Evolutionary conservation across 2,113 vertebrate species (phyloP).

Genomic region (Budorcas taxicolor): DNA sequence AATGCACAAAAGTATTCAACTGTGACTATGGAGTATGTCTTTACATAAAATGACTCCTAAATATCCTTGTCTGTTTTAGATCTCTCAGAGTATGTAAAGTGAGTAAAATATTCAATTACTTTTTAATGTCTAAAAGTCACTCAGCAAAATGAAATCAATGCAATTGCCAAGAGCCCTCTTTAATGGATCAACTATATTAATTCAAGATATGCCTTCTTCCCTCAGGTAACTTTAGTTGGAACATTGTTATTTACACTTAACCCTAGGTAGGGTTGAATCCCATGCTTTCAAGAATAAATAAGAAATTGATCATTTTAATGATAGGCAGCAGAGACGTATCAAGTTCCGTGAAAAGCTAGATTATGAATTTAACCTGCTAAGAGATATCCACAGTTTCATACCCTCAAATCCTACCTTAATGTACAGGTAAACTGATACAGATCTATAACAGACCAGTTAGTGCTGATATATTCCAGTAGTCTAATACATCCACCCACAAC

Average conservation of each 20-base stretch:
- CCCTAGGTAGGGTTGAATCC: neutral
- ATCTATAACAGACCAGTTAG: neutral
- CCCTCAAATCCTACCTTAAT: neutral
- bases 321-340: neutral
- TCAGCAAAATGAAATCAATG: slow-evolving; percentile 46
- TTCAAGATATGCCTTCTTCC: neutral
- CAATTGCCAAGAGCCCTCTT: slow-evolving; percentile 3
- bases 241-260: slow-evolving; percentile 30
- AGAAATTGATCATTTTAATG: neutral
- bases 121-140: slow-evolving; percentile 55
- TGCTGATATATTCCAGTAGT: neutral
- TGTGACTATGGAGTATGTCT: neutral
- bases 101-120: slow-evolving; percentile 52
- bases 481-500: neutral
- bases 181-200: neutral
- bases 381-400: neutral
- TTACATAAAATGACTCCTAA: neutral
- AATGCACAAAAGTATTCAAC: neutral
- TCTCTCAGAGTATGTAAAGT: slow-evolving; percentile 1
- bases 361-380: neutral
- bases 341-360: neutral
- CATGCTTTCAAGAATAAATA: neutral
- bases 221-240: slow-evolving; percentile 7
- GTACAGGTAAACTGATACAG: neutral
- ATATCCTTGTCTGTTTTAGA: slow-evolving; percentile 16